phyloP scores from a whole-genome alignment of 2,113 vertebrate species.

The Scolopax mira region DNA sequence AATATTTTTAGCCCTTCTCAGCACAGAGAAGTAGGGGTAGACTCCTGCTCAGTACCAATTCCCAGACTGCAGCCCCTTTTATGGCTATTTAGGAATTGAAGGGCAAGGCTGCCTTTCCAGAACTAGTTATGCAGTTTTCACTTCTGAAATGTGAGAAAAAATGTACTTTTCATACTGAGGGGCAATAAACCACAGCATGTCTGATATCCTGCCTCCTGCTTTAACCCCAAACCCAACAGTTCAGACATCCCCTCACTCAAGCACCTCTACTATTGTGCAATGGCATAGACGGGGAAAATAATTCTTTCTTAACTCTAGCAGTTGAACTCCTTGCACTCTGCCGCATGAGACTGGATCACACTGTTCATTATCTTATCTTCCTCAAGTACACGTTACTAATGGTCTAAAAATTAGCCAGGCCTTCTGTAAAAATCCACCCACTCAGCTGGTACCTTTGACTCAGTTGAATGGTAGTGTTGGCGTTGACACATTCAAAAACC shows the following conservation, averaged over 20 bases:
- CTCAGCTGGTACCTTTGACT: constrained; percentile 52
- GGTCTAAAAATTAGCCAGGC: constrained; percentile 65
- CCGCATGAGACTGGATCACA: constrained; percentile 29
- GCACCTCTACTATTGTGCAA: constrained; percentile 62
- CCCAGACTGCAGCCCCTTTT: not conserved
- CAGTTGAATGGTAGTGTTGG: constrained; percentile 25
- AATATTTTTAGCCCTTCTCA: not conserved
- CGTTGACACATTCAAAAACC: constrained; percentile 26
- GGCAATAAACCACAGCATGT: not conserved
- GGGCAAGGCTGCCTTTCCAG: not conserved
- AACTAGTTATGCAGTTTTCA: not conserved
- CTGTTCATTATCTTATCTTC: constrained; percentile 53
- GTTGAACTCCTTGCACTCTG: constrained; percentile 46
- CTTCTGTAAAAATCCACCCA: constrained; percentile 54
- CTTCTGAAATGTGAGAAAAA: not conserved
- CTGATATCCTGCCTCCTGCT: not conserved
- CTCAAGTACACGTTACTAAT: constrained; percentile 46
- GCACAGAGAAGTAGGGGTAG: not conserved
- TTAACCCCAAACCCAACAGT: not conserved
- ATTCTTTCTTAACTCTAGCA: constrained; percentile 34
- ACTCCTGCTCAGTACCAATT: not conserved
- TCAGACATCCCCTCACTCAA: not conserved
- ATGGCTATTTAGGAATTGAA: not conserved
- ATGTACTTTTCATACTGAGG: not conserved
- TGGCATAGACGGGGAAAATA: not conserved